phyloP scores from a whole-genome alignment of 2,113 vertebrate species.

The Bambusicola thoracicus region DNA sequence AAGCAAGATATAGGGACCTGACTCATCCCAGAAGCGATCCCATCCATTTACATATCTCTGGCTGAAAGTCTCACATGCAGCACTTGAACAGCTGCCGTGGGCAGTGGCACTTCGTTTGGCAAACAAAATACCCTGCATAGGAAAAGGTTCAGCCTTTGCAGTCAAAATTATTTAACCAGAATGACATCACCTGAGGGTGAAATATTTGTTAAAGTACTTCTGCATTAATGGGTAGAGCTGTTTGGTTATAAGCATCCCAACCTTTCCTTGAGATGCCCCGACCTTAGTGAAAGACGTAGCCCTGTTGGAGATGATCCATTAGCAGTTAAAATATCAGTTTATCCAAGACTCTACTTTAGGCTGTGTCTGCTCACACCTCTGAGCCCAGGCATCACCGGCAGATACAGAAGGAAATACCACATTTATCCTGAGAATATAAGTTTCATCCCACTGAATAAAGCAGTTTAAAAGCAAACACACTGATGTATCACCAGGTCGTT shows the following conservation, averaged over 20 bases:
- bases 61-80: not conserved
- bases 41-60: slow-evolving; percentile 25
- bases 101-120: not conserved
- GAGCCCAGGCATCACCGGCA: not conserved
- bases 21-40: slow-evolving; percentile 59
- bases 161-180: not conserved
- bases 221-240: not conserved
- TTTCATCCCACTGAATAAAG: not conserved
- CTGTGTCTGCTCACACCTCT: not conserved
- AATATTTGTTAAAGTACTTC: not conserved
- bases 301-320: not conserved
- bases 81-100: not conserved
- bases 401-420: not conserved
- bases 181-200: not conserved
- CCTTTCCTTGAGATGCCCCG: not conserved
- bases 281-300: not conserved
- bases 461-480: not conserved
- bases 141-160: not conserved
- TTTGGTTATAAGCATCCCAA: not conserved
- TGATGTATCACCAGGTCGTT: not conserved
- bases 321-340: not conserved
- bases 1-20: not conserved
- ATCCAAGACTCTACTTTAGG: not conserved
- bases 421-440: not conserved
- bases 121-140: not conserved